A percentile compares a stretch with the other conserved stretches of the same genome.
Evolutionary conservation across 2,113 vertebrate genomes (phyloP).

Genomic region (Stomatorhinus ivindoensis): DNA sequence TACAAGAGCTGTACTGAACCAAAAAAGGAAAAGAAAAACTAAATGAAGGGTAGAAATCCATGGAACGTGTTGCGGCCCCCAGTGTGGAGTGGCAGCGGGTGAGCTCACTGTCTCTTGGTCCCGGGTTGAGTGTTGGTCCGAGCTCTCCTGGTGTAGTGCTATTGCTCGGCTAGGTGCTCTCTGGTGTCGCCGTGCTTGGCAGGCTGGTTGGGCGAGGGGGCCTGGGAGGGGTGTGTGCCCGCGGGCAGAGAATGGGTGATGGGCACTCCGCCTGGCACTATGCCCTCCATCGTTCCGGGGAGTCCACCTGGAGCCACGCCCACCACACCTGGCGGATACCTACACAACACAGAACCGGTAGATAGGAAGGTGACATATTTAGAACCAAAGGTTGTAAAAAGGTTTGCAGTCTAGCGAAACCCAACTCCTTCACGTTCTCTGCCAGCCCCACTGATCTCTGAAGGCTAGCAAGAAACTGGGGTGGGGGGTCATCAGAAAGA

Average conservation of each 20-base stretch:
- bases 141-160: constrained; percentile 59
- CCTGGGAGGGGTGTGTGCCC: constrained; percentile 88
- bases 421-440: not conserved
- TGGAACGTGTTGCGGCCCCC: constrained; percentile 45
- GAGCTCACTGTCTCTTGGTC: constrained; percentile 82
- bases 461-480: not conserved
- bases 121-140: constrained; percentile 49
- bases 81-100: constrained; percentile 42
- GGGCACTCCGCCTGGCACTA: constrained; percentile 82
- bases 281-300: constrained; percentile 79
- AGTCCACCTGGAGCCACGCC: constrained; percentile 79
- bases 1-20: constrained; percentile 44
- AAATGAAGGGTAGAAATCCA: constrained; percentile 56
- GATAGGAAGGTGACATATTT: not conserved
- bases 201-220: constrained; percentile 89
- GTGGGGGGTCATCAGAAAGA: not conserved
- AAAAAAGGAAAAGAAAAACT: constrained; percentile 38
- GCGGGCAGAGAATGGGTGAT: constrained; percentile 82
- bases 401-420: not conserved
- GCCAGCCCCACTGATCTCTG: not conserved
- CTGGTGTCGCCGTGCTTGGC: constrained; percentile 89
- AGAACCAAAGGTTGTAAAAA: not conserved
- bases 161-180: constrained; percentile 95
- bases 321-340: constrained; percentile 83
- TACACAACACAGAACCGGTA: constrained; percentile 33